Evolutionary conservation across 2,113 vertebrate species (phyloP).

Genomic region (Ptilonorhynchus violaceus): DNA sequence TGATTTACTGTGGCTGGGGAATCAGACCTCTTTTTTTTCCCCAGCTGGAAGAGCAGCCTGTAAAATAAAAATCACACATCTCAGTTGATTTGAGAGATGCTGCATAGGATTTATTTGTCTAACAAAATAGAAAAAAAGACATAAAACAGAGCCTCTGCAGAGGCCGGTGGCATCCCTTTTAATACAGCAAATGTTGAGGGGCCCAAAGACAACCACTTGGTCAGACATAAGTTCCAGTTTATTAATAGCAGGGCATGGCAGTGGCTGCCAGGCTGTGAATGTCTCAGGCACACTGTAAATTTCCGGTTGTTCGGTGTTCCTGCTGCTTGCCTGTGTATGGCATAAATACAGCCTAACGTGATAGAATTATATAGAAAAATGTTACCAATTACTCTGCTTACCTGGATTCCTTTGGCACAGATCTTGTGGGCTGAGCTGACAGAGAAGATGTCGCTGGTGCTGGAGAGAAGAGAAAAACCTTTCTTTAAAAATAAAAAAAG

Average conservation of each 20-base stretch:
- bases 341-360: neutral
- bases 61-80: neutral
- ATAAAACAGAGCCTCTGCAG: neutral
- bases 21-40: neutral
- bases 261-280: neutral
- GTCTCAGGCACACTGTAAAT: neutral
- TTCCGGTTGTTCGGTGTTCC: neutral
- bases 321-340: neutral
- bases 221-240: neutral
- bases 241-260: neutral
- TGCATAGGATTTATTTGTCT: neutral
- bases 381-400: constrained; percentile 46
- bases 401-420: neutral
- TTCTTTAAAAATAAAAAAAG: neutral
- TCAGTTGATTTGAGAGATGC: neutral
- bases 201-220: neutral
- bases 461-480: constrained; percentile 24
- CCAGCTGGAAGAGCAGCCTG: neutral
- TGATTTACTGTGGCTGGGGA: neutral
- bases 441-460: neutral
- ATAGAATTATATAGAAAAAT: constrained; percentile 5
- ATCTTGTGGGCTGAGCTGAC: neutral
- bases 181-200: neutral
- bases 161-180: neutral
- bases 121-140: neutral